Conservation (phyloP, 2,113 vertebrate genomes). For the Phyllostomus hastatus region DNA sequence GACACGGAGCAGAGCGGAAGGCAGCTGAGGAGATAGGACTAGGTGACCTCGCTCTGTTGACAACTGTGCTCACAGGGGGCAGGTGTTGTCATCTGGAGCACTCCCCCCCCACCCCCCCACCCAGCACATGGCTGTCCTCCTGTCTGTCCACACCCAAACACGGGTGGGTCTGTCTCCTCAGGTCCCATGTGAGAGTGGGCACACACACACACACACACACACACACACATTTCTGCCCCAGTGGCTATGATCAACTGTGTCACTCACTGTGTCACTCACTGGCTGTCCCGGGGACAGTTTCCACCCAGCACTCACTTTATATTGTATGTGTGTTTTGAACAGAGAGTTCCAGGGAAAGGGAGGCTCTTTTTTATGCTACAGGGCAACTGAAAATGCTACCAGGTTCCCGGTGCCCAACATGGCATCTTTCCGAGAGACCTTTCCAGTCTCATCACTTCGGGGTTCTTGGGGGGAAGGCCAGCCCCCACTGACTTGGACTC, state of each 20-base stretch:
- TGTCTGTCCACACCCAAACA: background rate
- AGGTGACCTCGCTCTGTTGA: background rate
- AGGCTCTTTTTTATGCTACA: background rate
- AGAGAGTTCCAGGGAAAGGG: background rate
- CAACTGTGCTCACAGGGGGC: fast-evolving
- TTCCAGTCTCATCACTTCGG: fast-evolving
- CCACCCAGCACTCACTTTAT: background rate
- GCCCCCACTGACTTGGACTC: fast-evolving
- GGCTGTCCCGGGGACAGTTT: background rate
- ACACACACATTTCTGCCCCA: background rate
- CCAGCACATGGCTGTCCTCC: fast-evolving
- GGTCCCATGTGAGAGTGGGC: background rate
- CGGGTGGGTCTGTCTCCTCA: background rate
- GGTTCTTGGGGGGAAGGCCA: too few relatives aligned
- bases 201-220: fast-evolving
- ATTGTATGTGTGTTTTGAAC: fast-evolving
- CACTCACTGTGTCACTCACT: fast-evolving
- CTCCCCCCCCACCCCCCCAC: too few relatives aligned
- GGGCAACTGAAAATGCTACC: background rate
- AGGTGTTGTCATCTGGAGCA: fast-evolving
- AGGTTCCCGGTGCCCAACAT: background rate
- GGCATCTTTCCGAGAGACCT: background rate
- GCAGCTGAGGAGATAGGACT: fast-evolving
- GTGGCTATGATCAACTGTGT: fast-evolving
- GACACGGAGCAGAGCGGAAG: too few relatives aligned